phyloP scores from a whole-genome alignment of 2,113 vertebrate species.

The Ploceus nigricollis region DNA sequence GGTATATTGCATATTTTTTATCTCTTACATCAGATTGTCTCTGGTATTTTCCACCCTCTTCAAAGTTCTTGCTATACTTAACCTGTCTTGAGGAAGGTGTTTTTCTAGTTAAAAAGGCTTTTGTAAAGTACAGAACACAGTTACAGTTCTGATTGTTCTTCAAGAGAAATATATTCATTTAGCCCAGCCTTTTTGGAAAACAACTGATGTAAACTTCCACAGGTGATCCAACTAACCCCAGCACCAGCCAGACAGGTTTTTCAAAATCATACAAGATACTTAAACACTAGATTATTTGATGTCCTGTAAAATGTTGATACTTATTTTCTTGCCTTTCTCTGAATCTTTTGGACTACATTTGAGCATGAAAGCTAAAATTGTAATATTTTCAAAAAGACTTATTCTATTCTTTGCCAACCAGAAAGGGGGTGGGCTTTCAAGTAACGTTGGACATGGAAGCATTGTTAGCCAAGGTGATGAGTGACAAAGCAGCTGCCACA shows the following conservation, averaged over 20 bases:
- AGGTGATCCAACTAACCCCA: neutral
- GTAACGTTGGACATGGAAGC: accelerated
- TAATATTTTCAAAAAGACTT: neutral
- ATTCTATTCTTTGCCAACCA: neutral
- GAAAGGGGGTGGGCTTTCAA: neutral
- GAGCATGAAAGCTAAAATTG: neutral
- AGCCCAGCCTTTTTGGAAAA: neutral
- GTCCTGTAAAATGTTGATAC: neutral
- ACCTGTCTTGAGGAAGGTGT: neutral
- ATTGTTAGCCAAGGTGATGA: neutral
- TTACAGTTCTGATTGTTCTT: neutral
- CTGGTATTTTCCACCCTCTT: neutral
- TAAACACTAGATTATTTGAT: neutral
- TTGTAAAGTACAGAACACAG: neutral
- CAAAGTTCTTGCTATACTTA: neutral
- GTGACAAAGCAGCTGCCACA: neutral
- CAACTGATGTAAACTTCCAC: neutral
- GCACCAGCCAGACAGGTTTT: neutral
- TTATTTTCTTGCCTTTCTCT: neutral
- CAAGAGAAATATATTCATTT: neutral
- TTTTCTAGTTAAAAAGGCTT: neutral
- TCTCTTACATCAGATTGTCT: neutral
- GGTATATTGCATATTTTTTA: neutral
- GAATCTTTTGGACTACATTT: neutral
- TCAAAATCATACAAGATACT: neutral